These are phyloP conservation scores for Psittacula echo DNA, from an alignment of 2,797 vertebrate species.

Conservation along the genomic window DNA sequence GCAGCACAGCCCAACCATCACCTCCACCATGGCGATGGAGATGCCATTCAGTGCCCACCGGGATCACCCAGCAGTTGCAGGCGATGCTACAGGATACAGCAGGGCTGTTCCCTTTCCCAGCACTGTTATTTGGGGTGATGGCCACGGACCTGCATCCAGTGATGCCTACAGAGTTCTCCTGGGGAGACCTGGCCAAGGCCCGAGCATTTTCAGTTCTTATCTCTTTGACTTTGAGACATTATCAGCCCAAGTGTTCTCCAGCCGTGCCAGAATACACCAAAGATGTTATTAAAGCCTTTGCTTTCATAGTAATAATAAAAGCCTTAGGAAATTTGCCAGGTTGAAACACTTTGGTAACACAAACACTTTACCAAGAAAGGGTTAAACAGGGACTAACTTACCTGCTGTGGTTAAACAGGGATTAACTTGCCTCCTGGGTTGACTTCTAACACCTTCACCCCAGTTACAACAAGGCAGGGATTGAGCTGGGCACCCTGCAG, in stretches of 20 bases:
- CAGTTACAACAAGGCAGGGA: neutral
- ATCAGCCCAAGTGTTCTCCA: neutral
- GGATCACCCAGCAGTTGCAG: neutral
- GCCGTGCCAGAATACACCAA: neutral
- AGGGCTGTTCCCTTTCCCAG: neutral
- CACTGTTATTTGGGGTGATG: no score
- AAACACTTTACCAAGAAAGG: neutral
- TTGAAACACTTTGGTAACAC: neutral
- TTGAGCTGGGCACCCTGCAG: neutral
- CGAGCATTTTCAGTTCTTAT: neutral
- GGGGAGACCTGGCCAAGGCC: neutral
- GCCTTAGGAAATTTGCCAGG: neutral
- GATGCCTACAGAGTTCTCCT: neutral
- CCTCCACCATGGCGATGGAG: rapidly evolving
- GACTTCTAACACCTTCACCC: neutral
- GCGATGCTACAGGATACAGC: rapidly evolving
- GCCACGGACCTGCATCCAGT: neutral
- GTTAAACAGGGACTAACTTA: neutral
- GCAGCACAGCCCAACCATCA: rapidly evolving
- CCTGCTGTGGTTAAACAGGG: neutral
- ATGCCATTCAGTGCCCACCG: neutral
- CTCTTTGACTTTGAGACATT: slow-evolving; percentile 28
- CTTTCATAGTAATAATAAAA: neutral
- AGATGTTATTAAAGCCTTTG: neutral
- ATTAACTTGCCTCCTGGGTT: neutral